Evolutionary conservation across 2,888 invertebrate species (phyloP).

Genomic region (Oscheius onirici): DNA sequence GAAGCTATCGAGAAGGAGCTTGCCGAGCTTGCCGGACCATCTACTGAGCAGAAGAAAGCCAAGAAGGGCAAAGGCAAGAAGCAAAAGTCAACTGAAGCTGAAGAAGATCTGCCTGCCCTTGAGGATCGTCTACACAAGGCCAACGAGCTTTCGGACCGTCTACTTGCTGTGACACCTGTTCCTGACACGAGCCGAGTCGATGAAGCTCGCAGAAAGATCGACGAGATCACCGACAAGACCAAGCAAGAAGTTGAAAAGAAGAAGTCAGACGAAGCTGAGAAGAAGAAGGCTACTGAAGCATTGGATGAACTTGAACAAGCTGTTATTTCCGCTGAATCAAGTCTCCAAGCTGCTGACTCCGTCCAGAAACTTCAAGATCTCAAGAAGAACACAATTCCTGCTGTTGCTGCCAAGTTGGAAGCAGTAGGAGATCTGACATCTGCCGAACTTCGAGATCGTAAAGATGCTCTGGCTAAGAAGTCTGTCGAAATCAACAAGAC

Average conservation of each 20-base stretch:
- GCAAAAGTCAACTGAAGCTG: constrained; percentile 4
- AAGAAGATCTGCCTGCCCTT: neutral
- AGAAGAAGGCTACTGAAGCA: constrained; percentile 35
- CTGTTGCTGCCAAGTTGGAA: constrained; percentile 21
- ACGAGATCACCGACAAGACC: constrained; percentile 28
- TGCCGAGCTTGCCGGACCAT: constrained; percentile 30
- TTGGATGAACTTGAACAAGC: constrained; percentile 42
- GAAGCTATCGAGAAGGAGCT: constrained; percentile 33
- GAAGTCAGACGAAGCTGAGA: neutral
- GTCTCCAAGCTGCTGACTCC: constrained; percentile 33
- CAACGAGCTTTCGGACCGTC: neutral
- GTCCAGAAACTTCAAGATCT: constrained; percentile 30
- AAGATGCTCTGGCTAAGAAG: constrained; percentile 29
- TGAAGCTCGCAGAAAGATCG: neutral
- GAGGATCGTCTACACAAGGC: constrained; percentile 6
- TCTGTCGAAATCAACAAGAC: constrained; percentile 31
- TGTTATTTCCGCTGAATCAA: constrained; percentile 39
- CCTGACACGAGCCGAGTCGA: neutral
- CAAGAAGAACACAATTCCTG: constrained; percentile 23
- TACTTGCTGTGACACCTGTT: neutral
- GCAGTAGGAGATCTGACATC: constrained; percentile 29
- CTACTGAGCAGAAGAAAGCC: constrained; percentile 24
- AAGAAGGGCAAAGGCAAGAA: constrained; percentile 21
- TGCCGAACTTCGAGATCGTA: constrained; percentile 36
- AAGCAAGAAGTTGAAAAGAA: constrained; percentile 33